Conservation (phyloP, 2,888 invertebrate species). For the Celastrina argiolus region DNA sequence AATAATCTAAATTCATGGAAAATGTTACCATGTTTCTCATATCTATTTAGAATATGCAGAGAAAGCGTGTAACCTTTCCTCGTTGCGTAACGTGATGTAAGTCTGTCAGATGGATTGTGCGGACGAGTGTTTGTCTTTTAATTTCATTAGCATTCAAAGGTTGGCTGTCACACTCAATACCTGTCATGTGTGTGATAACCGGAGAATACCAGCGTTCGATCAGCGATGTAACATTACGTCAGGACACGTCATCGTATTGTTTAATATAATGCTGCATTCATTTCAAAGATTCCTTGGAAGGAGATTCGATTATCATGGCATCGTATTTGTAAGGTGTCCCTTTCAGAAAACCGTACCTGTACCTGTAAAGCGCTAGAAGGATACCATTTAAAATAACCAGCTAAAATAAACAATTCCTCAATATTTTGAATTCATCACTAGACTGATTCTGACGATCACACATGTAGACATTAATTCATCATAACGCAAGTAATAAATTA, state of each 20-base stretch:
- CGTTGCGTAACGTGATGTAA: slow-evolving; percentile 19
- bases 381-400: not conserved
- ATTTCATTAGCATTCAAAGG: slow-evolving; percentile 21
- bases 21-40: not conserved
- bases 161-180: slow-evolving; percentile 12
- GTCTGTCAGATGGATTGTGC: not conserved
- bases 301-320: no score
- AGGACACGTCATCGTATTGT: not conserved
- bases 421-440: not conserved
- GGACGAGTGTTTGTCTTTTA: slow-evolving; percentile 7
- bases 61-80: slow-evolving; percentile 20
- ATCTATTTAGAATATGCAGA: not conserved
- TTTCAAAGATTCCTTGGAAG: no score
- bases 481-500: not conserved
- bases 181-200: slow-evolving; percentile 2
- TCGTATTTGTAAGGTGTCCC: no score
- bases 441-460: not conserved
- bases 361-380: not conserved
- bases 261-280: not conserved
- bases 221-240: not conserved
- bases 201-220: not conserved
- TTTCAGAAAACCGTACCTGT: no score
- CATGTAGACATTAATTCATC: slow-evolving; percentile 11
- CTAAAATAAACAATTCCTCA: not conserved
- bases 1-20: no score